A percentile compares a stretch with the other conserved stretches of the same genome.
Evolutionary conservation across 2,797 vertebrate genomes (phyloP).

Genomic region (Monodelphis domestica): DNA sequence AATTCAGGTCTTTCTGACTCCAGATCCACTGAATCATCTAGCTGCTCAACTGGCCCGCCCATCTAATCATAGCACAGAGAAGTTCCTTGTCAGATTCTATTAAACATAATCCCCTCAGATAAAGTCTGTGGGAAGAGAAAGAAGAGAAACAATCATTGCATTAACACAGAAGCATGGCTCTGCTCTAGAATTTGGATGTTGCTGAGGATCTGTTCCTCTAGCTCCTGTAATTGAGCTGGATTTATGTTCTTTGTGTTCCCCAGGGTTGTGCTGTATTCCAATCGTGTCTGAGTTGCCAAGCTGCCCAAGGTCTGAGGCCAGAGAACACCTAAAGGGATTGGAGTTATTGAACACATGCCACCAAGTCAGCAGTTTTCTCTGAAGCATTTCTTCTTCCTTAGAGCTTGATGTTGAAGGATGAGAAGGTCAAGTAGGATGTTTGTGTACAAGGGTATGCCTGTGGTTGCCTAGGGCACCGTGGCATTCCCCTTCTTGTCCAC

Average conservation of each 20-base stretch:
- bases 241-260: not conserved
- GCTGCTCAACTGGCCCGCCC: not conserved
- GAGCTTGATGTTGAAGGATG: not conserved
- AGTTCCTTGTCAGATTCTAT: not conserved
- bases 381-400: not conserved
- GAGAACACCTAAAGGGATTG: not conserved
- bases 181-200: not conserved
- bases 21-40: not conserved
- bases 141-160: not conserved
- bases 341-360: not conserved
- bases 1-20: not conserved
- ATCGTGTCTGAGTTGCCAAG: not conserved
- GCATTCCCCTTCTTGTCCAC: not conserved
- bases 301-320: not conserved
- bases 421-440: not conserved
- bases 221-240: not conserved
- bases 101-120: not conserved
- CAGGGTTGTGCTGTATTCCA: not conserved
- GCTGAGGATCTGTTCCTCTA: not conserved
- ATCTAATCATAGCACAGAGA: not conserved
- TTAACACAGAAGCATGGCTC: not conserved
- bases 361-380: not conserved
- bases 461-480: not conserved
- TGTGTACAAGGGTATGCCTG: not conserved
- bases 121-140: not conserved